Conservation (phyloP, 2,797 vertebrate genomes). For the Dipus sagitta region DNA sequence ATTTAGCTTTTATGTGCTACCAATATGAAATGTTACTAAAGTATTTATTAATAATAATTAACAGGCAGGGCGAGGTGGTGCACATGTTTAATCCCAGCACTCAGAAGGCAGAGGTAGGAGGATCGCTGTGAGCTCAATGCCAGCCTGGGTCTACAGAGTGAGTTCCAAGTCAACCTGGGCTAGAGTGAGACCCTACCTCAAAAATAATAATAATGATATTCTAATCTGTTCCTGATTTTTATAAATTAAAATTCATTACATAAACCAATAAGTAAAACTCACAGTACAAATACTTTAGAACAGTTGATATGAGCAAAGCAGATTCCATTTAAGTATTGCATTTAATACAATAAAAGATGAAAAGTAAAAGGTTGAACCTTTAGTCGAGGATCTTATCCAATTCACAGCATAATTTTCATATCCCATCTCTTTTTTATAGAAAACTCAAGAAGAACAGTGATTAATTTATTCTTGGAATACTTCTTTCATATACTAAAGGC, state of each 20-base stretch:
- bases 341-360: constrained; percentile 27
- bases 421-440: constrained; percentile 22
- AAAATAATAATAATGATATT: neutral
- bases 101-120: too few species aligned
- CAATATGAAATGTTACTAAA: constrained; percentile 27
- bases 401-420: constrained; percentile 23
- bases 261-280: constrained; percentile 41
- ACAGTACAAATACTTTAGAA: constrained; percentile 28
- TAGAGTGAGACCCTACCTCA: too few species aligned
- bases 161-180: too few species aligned
- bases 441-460: constrained; percentile 26
- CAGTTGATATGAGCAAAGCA: constrained; percentile 21
- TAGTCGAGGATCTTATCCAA: neutral
- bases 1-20: constrained; percentile 39
- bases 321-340: neutral
- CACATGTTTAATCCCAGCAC: too few species aligned
- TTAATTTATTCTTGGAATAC: neutral
- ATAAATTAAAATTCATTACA: constrained; percentile 39
- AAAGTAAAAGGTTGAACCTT: constrained; percentile 19
- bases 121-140: too few species aligned
- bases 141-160: too few species aligned
- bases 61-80: neutral
- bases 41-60: constrained; percentile 40
- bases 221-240: neutral
- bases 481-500: neutral